phyloP scores from a whole-genome alignment of 2,888 invertebrate species.

The Eilema caniola region DNA sequence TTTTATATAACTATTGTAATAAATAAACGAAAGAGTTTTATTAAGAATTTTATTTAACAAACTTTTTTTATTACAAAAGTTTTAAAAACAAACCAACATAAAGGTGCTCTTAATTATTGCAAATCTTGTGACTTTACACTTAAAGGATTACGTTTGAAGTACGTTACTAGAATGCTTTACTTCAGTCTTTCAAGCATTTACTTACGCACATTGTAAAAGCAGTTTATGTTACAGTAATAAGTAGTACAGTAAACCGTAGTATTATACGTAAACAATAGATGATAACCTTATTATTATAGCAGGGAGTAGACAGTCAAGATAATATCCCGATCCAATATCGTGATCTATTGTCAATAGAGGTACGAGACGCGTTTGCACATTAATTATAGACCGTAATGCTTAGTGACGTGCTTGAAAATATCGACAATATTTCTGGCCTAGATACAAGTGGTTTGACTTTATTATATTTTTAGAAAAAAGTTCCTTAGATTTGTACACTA shows the following conservation, averaged over 20 bases:
- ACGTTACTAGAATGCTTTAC: constrained; percentile 40
- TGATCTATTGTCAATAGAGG: neutral
- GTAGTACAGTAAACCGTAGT: constrained; percentile 4
- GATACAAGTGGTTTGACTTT: no score
- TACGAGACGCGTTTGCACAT: no score
- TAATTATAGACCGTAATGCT: no score
- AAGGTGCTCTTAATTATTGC: constrained; percentile 72
- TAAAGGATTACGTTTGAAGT: constrained; percentile 33
- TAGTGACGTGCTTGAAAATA: no score
- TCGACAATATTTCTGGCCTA: no score
- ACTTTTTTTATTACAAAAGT: constrained; percentile 65
- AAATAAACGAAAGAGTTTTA: constrained; percentile 55
- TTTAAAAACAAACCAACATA: constrained; percentile 62
- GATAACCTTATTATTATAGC: neutral
- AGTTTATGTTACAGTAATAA: constrained; percentile 31
- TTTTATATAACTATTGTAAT: constrained; percentile 60
- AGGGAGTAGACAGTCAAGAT: no score
- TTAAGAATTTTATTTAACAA: constrained; percentile 80
- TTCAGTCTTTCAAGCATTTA: constrained; percentile 50
- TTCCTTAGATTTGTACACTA: no score
- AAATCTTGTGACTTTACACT: constrained; percentile 65
- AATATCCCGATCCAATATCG: neutral
- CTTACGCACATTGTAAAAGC: constrained; percentile 40
- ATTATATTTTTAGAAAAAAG: no score
- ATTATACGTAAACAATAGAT: neutral